A percentile compares a stretch with the other conserved stretches of the same genome.
Evolutionary conservation across 2,888 invertebrate genomes (phyloP).

Genomic region (Lypha dubia): DNA sequence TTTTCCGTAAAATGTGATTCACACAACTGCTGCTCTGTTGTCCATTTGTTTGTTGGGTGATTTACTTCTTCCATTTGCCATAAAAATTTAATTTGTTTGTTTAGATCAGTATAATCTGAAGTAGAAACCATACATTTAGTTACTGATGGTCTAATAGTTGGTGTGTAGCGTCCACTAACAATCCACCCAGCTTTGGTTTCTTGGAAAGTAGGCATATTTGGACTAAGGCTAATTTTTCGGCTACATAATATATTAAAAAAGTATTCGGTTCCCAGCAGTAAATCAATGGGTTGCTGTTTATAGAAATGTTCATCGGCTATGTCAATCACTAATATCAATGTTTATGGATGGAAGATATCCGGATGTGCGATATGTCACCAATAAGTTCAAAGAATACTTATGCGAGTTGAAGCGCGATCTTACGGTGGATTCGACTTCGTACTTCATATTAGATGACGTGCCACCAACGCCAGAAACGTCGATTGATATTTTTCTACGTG

Average conservation of each 20-base stretch:
- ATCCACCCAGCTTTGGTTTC: conserved; percentile 35
- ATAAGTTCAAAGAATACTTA: conserved; percentile 17
- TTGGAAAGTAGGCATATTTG: conserved; percentile 20
- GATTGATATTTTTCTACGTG: conserved; percentile 24
- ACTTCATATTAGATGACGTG: conserved; percentile 21
- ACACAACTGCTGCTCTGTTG: too few relatives aligned
- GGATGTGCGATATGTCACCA: conserved; percentile 12
- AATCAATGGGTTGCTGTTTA: conserved; percentile 34
- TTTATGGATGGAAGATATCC: conserved; percentile 37
- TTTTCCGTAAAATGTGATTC: conserved; percentile 28
- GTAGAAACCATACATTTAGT: background rate
- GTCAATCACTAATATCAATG: conserved; percentile 16
- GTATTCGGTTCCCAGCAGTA: conserved; percentile 29
- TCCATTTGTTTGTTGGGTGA: conserved; percentile 28
- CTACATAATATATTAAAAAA: conserved; percentile 31
- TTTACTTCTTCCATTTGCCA: conserved; percentile 30
- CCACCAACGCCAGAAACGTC: conserved; percentile 32
- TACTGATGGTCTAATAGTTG: background rate
- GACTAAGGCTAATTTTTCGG: conserved; percentile 6
- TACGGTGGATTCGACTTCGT: conserved; percentile 4
- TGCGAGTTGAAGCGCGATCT: conserved; percentile 30
- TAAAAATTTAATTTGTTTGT: conserved; percentile 30
- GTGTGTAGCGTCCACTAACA: conserved; percentile 21
- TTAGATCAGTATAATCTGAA: background rate
- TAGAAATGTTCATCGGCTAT: conserved; percentile 38